These are phyloP conservation scores for Agrypnus murinus DNA, from an alignment of 2,888 invertebrate genomes.

Conservation along the genomic window DNA sequence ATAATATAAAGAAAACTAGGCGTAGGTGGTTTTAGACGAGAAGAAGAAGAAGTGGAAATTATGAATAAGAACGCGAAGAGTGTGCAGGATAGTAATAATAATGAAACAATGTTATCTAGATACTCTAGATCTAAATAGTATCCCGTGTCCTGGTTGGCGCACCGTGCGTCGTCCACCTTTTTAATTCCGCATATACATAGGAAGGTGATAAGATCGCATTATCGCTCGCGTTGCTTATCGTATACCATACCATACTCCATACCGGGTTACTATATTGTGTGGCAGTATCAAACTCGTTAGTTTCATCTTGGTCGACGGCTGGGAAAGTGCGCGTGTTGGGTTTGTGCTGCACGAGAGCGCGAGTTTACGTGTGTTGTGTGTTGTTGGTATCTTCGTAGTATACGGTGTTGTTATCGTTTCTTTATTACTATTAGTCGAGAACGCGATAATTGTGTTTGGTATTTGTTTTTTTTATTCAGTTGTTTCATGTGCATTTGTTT, in stretches of 20 bases:
- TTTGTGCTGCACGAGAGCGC: constrained; percentile 74
- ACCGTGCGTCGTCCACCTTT: constrained; percentile 12
- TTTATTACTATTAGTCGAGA: too few species aligned
- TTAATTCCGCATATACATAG: constrained; percentile 23
- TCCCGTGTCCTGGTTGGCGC: too few species aligned
- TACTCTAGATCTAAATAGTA: constrained; percentile 3
- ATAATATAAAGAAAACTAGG: too few species aligned
- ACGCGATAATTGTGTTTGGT: constrained; percentile 9
- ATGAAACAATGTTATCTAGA: constrained; percentile 13
- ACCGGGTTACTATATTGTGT: constrained; percentile 24
- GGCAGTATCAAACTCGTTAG: constrained; percentile 39
- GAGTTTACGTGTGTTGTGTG: constrained; percentile 51
- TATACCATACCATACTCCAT: too few species aligned
- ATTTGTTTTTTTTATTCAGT: too few species aligned
- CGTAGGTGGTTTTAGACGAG: not conserved
- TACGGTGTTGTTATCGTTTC: too few species aligned
- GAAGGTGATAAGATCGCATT: constrained; percentile 28
- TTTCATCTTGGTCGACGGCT: constrained; percentile 33
- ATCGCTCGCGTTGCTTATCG: constrained; percentile 29
- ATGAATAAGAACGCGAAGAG: constrained; percentile 1
- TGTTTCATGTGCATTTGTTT: too few species aligned
- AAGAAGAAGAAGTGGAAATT: too few species aligned
- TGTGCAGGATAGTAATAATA: too few species aligned
- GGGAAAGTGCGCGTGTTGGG: constrained; percentile 31
- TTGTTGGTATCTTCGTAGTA: constrained; percentile 8